Base-by-base conservation (phyloP, 2,888 invertebrate genomes). In the Achlya flavicornis region DNA sequence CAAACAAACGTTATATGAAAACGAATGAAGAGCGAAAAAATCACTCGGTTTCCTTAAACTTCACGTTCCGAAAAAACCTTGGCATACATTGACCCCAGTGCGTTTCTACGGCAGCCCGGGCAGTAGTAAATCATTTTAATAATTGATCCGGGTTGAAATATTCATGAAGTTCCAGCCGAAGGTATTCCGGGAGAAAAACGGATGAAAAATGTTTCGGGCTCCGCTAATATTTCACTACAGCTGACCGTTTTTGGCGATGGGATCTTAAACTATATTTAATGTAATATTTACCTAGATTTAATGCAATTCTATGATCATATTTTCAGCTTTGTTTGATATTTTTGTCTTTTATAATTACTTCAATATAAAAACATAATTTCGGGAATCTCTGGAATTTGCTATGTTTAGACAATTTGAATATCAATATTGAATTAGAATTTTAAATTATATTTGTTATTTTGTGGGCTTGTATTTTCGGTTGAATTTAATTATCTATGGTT, bases 41-140 rank as follows among this genome's bases (percentile, higher is more conserved):
- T 67, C 71, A 65, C 64, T 64, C 64, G 70, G 71, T 69, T 73
- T 68, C 26, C 60, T 60, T 60, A 60, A 66, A 63, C 64, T 64
- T 69, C 75, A 71, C 72, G 75, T 64, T 68, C 60, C 41, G 78
- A 75, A 77, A 81, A 80, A 86, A 84, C 74, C 76, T 78, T 77
- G 76, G 77, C 78, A 79, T 73, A 83, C 82, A 82, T 81, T 82
- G 76, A 73, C 70, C 74, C 77, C 19, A 72, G 76, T 79, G 74
- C 81, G 83, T 85, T 86, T 81, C 81, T 79, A 81, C 80, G 76
- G 77, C 77, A 75, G 79, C 71, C 80, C 78, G 70, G 79, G 77
- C 81, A 83, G 88, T 83, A 88, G 90, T 93, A 93, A 92, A 93
- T 93, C 92, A 93, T 93, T 90, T 93, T 91, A 93, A 93, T 93